A percentile compares a stretch with the other conserved stretches of the same genome.
phyloP scores from a whole-genome alignment of 2,888 invertebrate species.

The Catocala fraxini region DNA sequence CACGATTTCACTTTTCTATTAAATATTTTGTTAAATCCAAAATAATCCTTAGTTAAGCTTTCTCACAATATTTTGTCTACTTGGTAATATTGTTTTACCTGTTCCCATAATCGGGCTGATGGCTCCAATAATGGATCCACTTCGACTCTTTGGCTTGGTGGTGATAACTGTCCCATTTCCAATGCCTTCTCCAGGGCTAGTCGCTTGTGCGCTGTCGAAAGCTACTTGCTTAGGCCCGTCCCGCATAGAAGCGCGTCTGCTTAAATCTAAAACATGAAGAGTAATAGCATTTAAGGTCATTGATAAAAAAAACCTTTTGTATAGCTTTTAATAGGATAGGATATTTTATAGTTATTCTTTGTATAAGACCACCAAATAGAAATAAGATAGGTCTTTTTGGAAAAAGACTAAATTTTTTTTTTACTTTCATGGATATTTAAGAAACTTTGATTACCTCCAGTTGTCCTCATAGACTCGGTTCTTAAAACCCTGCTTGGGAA shows the following conservation, averaged over 20 bases:
- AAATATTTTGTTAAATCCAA: too few species aligned
- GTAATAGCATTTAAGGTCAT: background rate
- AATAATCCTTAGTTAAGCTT: too few species aligned
- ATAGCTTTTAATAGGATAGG: too few species aligned
- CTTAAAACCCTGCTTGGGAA: conserved; percentile 63
- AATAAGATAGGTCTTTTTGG: too few species aligned
- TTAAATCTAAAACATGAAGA: conserved; percentile 66
- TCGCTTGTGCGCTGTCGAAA: conserved; percentile 71
- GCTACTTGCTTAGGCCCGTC: conserved; percentile 73
- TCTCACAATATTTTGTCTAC: too few species aligned
- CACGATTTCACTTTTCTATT: too few species aligned
- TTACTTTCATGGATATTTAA: background rate
- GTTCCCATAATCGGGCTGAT: conserved; percentile 86
- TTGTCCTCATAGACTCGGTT: conserved; percentile 73
- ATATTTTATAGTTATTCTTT: too few species aligned
- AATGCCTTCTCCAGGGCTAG: conserved; percentile 69
- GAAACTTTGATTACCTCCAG: conserved; percentile 46
- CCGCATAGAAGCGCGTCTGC: conserved; percentile 76
- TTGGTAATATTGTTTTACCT: conserved; percentile 59
- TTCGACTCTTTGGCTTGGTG: conserved; percentile 80
- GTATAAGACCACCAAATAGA: too few species aligned
- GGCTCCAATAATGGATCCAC: conserved; percentile 85
- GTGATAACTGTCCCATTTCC: conserved; percentile 67
- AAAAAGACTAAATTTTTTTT: too few species aligned
- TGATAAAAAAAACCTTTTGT: background rate